A percentile compares a stretch with the other conserved stretches of the same genome.
Conservation (phyloP, 2,113 vertebrate genomes). For the Myotis lucifugus region DNA sequence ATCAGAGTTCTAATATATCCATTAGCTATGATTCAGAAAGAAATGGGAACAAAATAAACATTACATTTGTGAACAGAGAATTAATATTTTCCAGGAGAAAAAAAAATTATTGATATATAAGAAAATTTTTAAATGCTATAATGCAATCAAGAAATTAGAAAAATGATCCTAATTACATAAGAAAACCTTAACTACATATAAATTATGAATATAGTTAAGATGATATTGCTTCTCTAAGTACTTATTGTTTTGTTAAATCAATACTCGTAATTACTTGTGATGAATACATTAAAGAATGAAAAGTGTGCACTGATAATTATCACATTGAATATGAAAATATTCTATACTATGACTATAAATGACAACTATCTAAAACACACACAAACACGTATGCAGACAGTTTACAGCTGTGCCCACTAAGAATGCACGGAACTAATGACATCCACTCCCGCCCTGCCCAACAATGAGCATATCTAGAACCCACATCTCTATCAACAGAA, state of each 20-base stretch:
- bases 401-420: not conserved
- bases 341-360: not conserved
- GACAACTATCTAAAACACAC: not conserved
- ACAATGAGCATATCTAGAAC: not conserved
- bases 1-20: not conserved
- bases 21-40: not conserved
- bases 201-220: slow-evolving; percentile 13
- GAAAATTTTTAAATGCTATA: not conserved
- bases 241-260: not conserved
- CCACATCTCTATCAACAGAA: not conserved
- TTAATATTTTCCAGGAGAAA: not conserved
- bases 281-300: not conserved
- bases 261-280: not conserved
- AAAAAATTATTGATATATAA: not conserved
- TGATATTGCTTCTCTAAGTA: not conserved
- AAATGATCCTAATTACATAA: not conserved
- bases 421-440: not conserved
- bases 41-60: not conserved
- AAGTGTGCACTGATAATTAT: not conserved
- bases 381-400: not conserved
- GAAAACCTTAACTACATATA: not conserved
- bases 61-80: not conserved
- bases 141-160: not conserved
- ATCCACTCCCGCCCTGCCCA: too few species aligned
- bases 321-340: not conserved